Base-by-base conservation (phyloP, 35 echinoderm and acorn worm genomes). In the Hemicentrotus pulcherrimus region DNA sequence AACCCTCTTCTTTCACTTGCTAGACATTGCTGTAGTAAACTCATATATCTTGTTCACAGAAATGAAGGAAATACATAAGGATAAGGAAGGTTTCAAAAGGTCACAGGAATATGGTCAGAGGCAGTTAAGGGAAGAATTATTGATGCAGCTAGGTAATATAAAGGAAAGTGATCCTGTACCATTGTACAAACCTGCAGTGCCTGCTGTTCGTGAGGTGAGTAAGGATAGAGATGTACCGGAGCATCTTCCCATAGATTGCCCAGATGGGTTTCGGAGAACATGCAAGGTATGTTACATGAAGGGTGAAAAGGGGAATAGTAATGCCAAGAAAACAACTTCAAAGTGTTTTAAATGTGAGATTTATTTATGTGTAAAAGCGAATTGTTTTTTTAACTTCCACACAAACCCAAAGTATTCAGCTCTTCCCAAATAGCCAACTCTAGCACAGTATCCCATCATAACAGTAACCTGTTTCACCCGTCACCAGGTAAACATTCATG, bases 1-100 rank as follows among this genome's bases (percentile, higher is more conserved):
- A 89, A 95, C 94, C 2, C 33, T 89, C 16, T 94, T 94, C 50
- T 94, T 61, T 94, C 92, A 94, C 31, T 94, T 94, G 5, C 1
- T 94, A 24, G 92, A 94, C 50, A 94, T 94, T 4, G 92, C 92
- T 94, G 48, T 58, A 7, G 31, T 94, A 5, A 94, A 94, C 48
- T 94, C 92, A 30, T 94, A 30, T 31, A 94, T 94, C 32, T 59
- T 94, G 92, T 61, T 59, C 50, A 48, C 18, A n/a, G 92, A 61
- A 32, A 52, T 48, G 50, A 48, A 94, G 16, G 86, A 88, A 88
- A 9, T 11, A 31, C 86, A 88, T 88, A 11, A 6, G 31, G 31
- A 88, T 2, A 32, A 9, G 5, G 86, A 88, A 22, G 86, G 31
- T 2, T 46, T 32, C 41, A 46, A 88, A 8, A 88, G 86, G n/a